Evolutionary conservation across 2,888 invertebrate species (phyloP).

Genomic region (Thera obeliscata): DNA sequence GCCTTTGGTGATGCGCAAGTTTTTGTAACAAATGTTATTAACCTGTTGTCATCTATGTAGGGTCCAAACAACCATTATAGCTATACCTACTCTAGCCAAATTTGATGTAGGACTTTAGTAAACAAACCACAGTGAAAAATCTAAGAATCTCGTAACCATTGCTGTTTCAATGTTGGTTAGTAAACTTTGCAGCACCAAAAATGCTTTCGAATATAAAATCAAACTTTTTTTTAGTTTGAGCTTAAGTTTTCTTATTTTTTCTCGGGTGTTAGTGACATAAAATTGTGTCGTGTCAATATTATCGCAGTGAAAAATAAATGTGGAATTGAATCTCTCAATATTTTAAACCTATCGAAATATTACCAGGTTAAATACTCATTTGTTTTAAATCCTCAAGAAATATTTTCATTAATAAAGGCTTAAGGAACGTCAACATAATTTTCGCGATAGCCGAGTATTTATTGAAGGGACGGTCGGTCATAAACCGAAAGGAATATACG

Average conservation of each 20-base stretch:
- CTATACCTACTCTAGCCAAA: too few relatives aligned
- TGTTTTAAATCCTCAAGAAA: slow-evolving; percentile 47
- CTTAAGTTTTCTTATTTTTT: too few relatives aligned
- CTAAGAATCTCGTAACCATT: too few relatives aligned
- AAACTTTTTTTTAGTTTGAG: too few relatives aligned
- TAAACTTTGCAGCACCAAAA: too few relatives aligned
- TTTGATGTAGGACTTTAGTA: too few relatives aligned
- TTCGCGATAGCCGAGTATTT: slow-evolving; percentile 63
- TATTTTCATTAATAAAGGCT: slow-evolving; percentile 69
- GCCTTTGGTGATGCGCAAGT: slow-evolving; percentile 67
- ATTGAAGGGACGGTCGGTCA: slow-evolving; percentile 60
- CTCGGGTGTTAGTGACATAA: too few relatives aligned
- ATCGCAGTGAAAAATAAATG: too few relatives aligned
- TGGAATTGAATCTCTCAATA: neutral
- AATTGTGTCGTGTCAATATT: too few relatives aligned
- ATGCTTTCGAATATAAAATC: too few relatives aligned
- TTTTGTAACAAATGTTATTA: slow-evolving; percentile 62
- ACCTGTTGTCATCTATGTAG: neutral
- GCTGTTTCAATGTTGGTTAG: too few relatives aligned
- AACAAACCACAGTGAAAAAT: too few relatives aligned
- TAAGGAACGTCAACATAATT: slow-evolving; percentile 62
- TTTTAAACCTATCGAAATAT: neutral
- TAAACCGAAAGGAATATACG: slow-evolving; percentile 74
- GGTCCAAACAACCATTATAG: neutral
- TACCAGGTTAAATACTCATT: slow-evolving; percentile 51